Evolutionary conservation across 2,797 vertebrate genomes (phyloP), one percentile per base, ranked within the genome.

Genomic region (Apogon hyalosoma): DNA sequence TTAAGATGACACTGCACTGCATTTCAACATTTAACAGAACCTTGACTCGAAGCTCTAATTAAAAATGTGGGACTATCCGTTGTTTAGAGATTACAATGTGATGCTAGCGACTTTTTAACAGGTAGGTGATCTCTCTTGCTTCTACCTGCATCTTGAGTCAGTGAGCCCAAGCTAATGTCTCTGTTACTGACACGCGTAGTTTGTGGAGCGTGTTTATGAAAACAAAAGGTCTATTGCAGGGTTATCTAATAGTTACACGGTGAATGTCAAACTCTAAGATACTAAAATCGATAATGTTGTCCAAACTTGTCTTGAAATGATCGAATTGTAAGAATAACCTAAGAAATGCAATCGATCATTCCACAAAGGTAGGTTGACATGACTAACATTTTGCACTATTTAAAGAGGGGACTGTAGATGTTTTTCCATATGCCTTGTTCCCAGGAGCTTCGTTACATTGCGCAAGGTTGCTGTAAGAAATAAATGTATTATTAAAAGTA

Each of bases 101-200:
- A 69, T 1, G 2, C 1, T 2, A 24, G 19, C n/a, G 7, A 18
- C 11, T 7, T 1, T 73, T 39, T 83, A 54, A 80, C 77, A 73
- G 79, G 88, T 90, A 75, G 11, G 74, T 62, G 6, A 10, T 31
- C 7, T 0, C 38, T 7, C 24, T 13, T 43, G n/a, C 10, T 10
- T 11, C 60, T 15, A 0, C 8, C 0, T 49, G 39, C 4, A 33
- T 36, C 33, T 36, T 8, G 7, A 10, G 6, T 2, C 7, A 36
- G 33, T 36, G 33, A 10, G 9, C 9, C 9, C 9, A 9, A 36
- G 7, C 33, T 36, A 36, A 9, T 10, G 33, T 10, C 7, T 36
- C 33, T 10, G 7, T 33, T 36, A 10, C 9, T 31, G 28, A 31
- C 28, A 6, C 33, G 10, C 33, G 10, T 36, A 36, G 33, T 36